These are phyloP conservation scores for Iphiclides podalirius DNA, from an alignment of 2,888 invertebrate species.

Conservation along the genomic window DNA sequence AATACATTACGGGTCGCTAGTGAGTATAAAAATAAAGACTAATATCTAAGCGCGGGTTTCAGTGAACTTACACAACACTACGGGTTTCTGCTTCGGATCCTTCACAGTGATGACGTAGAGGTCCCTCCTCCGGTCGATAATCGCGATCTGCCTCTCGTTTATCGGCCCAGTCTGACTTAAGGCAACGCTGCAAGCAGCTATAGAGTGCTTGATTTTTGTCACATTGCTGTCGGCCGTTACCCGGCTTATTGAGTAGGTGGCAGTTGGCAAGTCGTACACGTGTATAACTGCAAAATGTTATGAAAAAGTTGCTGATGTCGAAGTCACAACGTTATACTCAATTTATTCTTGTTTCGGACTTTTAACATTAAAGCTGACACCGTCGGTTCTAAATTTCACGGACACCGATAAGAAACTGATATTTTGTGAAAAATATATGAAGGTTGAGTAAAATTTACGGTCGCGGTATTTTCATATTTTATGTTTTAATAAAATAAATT, in stretches of 20 bases:
- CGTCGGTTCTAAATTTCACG: too few relatives aligned
- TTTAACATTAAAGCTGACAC: too few relatives aligned
- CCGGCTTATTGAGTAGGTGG: slow-evolving; percentile 76
- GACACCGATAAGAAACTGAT: too few relatives aligned
- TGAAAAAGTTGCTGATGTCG: not conserved
- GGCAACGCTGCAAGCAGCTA: slow-evolving; percentile 89
- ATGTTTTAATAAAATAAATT: too few relatives aligned
- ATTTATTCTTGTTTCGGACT: too few relatives aligned
- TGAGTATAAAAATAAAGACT: too few relatives aligned
- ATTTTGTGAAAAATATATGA: too few relatives aligned
- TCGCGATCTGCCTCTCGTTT: slow-evolving; percentile 89
- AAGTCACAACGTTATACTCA: too few relatives aligned
- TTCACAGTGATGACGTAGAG: slow-evolving; percentile 89
- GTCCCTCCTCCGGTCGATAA: slow-evolving; percentile 94
- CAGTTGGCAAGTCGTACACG: slow-evolving; percentile 89
- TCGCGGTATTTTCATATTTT: too few relatives aligned
- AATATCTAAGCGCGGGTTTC: too few relatives aligned
- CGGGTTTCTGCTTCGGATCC: slow-evolving; percentile 81
- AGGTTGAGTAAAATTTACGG: too few relatives aligned
- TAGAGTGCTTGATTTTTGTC: slow-evolving; percentile 86
- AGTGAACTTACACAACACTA: slow-evolving; percentile 87
- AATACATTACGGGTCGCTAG: too few relatives aligned
- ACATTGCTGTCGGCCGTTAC: slow-evolving; percentile 85
- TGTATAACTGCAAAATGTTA: slow-evolving; percentile 82
- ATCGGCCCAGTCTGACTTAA: slow-evolving; percentile 91